Conservation (phyloP, 92 coral and sea anemone species). For the Blastomussa wellsi region DNA sequence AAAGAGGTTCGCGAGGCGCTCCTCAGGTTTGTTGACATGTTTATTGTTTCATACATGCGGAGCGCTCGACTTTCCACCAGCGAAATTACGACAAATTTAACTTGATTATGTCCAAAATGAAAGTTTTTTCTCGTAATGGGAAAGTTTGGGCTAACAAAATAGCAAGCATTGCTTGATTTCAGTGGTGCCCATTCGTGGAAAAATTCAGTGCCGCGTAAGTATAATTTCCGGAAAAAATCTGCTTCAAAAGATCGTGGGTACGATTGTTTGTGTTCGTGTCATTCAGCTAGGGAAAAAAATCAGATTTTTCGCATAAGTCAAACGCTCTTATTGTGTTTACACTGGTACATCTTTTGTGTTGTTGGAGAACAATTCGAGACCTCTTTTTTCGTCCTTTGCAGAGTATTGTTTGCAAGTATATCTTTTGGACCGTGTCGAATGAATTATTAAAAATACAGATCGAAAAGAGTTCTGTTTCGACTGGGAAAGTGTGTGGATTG, state of each 20-base stretch:
- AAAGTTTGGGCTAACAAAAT: background rate
- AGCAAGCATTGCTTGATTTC: background rate
- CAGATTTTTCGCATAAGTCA: conserved; percentile 1
- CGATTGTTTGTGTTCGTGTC: background rate
- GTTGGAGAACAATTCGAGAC: background rate
- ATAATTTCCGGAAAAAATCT: background rate
- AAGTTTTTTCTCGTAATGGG: background rate
- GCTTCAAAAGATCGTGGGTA: background rate
- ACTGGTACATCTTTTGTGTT: conserved; percentile 15
- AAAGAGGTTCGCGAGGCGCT: conserved; percentile 42
- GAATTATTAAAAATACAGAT: conserved; percentile 32
- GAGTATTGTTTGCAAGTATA: conserved; percentile 2
- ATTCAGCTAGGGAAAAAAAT: background rate
- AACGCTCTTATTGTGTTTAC: background rate
- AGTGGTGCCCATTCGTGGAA: background rate
- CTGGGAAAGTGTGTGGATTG: background rate
- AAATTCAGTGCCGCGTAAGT: background rate
- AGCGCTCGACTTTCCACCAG: conserved; percentile 18
- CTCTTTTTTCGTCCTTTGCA: background rate
- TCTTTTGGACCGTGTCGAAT: conserved; percentile 27
- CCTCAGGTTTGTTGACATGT: conserved; percentile 46
- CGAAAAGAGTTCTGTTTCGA: conserved; percentile 23
- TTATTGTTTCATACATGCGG: conserved; percentile 36
- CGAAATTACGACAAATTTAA: conserved; percentile 21
- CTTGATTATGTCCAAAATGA: conserved; percentile 11